phyloP scores from a whole-genome alignment of 2,888 invertebrate genomes.

The Catocala nupta region DNA sequence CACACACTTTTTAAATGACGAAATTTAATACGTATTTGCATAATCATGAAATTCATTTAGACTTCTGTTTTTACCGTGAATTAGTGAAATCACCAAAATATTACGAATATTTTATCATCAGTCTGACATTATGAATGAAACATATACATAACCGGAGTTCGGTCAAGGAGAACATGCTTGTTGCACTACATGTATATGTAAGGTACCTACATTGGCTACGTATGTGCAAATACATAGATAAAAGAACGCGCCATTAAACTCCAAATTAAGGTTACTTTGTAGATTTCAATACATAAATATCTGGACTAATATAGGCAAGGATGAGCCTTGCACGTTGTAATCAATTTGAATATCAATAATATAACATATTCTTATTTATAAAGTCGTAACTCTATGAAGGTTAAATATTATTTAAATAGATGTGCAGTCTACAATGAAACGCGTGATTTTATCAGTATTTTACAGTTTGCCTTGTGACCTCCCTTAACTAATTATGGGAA shows the following conservation, averaged over 20 bases:
- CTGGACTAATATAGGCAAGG: background rate
- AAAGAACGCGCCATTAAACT: constrained; percentile 29
- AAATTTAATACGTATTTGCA: constrained; percentile 13
- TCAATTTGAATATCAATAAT: too few species aligned
- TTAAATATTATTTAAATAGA: too few species aligned
- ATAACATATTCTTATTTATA: too few species aligned
- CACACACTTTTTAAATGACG: background rate
- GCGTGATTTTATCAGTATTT: too few species aligned
- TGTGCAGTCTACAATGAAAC: too few species aligned
- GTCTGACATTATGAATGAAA: constrained; percentile 72
- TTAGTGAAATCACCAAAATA: constrained; percentile 38
- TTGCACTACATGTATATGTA: constrained; percentile 58
- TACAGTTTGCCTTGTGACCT: too few species aligned
- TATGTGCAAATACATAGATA: constrained; percentile 25
- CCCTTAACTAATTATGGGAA: too few species aligned
- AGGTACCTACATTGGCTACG: constrained; percentile 21
- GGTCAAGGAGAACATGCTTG: constrained; percentile 81
- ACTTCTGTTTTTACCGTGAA: constrained; percentile 44
- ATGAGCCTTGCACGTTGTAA: background rate
- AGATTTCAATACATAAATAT: background rate
- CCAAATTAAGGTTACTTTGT: constrained; percentile 15
- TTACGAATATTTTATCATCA: constrained; percentile 55
- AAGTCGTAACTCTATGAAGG: too few species aligned
- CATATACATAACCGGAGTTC: constrained; percentile 65
- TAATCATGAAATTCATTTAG: constrained; percentile 11